These are phyloP conservation scores for Plotosus lineatus DNA, from an alignment of 2,113 vertebrate genomes.

Conservation along the genomic window DNA sequence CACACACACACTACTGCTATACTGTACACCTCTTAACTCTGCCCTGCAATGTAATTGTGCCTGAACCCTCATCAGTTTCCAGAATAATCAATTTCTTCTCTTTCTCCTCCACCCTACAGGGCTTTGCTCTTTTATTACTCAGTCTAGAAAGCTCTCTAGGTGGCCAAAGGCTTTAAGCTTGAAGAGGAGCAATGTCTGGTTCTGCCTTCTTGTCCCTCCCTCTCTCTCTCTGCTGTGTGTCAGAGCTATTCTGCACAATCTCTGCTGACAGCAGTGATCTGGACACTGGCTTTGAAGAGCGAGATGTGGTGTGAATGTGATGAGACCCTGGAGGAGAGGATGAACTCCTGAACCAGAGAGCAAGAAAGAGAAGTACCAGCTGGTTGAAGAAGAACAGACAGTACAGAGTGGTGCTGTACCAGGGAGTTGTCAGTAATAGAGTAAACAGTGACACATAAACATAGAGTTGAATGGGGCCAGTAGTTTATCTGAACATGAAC, in stretches of 20 bases:
- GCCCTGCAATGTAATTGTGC: conserved; percentile 97
- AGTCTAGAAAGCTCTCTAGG: conserved; percentile 42
- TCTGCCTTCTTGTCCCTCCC: conserved; percentile 28
- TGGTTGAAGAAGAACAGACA: conserved; percentile 56
- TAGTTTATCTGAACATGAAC: conserved; percentile 61
- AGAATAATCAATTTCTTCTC: conserved; percentile 87
- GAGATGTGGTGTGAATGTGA: conserved; percentile 71
- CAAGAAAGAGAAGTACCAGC: neutral
- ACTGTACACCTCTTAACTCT: conserved; percentile 78
- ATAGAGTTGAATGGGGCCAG: conserved; percentile 53
- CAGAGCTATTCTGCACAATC: conserved; percentile 81
- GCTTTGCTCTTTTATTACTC: conserved; percentile 50
- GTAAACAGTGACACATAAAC: conserved; percentile 74
- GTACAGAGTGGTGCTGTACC: conserved; percentile 69
- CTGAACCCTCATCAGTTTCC: conserved; percentile 92
- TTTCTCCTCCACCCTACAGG: conserved; percentile 59
- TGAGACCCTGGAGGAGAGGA: conserved; percentile 73
- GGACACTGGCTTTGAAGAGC: conserved; percentile 66
- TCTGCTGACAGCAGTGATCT: conserved; percentile 72
- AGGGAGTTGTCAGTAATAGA: conserved; percentile 71
- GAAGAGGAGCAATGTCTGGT: conserved; percentile 28
- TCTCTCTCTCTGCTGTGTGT: conserved; percentile 66
- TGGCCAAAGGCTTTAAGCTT: conserved; percentile 34
- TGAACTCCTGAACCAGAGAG: conserved; percentile 74
- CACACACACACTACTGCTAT: conserved; percentile 19